Conservation (phyloP, 2,797 vertebrate species). For the Peromyscus aztecus region DNA sequence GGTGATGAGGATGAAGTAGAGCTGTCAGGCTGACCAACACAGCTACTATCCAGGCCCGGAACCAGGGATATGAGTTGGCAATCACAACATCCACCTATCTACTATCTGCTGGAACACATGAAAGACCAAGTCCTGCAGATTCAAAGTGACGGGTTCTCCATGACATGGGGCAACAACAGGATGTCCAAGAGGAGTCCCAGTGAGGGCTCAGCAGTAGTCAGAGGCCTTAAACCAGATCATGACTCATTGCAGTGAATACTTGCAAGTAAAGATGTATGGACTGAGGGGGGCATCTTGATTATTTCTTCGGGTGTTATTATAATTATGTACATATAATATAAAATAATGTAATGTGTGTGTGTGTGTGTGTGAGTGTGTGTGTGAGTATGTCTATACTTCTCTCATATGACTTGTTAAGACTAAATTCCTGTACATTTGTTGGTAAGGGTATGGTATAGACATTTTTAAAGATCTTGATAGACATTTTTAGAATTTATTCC, state of each 20-base stretch:
- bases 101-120: background rate
- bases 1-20: background rate
- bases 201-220: background rate
- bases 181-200: background rate
- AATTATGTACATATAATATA: background rate
- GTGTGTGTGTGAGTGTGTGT: no score
- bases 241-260: background rate
- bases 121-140: background rate
- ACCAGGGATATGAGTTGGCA: background rate
- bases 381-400: background rate
- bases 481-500: slow-evolving; percentile 12
- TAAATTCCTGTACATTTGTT: background rate
- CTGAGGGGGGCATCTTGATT: background rate
- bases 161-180: no score
- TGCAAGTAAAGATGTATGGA: background rate
- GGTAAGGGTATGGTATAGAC: background rate
- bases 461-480: slow-evolving; percentile 34
- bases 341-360: background rate
- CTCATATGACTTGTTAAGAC: background rate
- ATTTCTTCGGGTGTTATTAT: background rate
- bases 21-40: background rate
- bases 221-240: background rate
- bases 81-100: background rate
- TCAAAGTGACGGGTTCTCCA: no score
- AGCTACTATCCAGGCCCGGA: background rate